These are phyloP conservation scores for Zootermopsis nevadensis DNA, from an alignment of 2,888 invertebrate genomes.

Conservation along the genomic window DNA sequence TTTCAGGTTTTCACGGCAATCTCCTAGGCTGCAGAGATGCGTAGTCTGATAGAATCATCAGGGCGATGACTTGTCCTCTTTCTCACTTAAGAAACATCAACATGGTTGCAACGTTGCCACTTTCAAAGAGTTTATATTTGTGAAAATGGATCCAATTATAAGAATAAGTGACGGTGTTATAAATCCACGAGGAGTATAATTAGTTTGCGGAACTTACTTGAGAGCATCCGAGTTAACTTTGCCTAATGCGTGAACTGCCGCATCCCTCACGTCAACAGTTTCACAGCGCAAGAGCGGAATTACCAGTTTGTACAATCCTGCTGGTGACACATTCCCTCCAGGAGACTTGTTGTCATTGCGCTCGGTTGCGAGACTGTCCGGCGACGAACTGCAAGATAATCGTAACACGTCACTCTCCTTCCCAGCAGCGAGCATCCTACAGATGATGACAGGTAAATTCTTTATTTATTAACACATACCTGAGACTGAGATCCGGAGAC, in stretches of 20 bases:
- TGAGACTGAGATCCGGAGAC: slow-evolving; percentile 90
- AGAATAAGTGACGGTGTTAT: neutral
- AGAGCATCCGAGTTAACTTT: slow-evolving; percentile 95
- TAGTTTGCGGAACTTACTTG: slow-evolving; percentile 73
- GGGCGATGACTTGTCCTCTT: no score
- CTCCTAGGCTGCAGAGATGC: no score
- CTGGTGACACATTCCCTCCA: slow-evolving; percentile 78
- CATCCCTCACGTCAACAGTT: slow-evolving; percentile 92
- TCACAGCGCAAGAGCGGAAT: slow-evolving; percentile 94
- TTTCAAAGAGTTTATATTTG: no score
- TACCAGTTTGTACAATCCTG: slow-evolving; percentile 90
- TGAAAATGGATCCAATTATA: no score
- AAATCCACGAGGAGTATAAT: slow-evolving; percentile 34
- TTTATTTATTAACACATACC: slow-evolving; percentile 68
- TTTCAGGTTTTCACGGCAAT: no score
- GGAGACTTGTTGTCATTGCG: slow-evolving; percentile 79
- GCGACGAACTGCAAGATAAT: slow-evolving; percentile 79
- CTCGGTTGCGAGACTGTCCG: slow-evolving; percentile 88
- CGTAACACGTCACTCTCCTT: no score
- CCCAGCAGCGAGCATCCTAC: no score
- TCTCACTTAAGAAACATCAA: no score
- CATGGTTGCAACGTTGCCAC: no score
- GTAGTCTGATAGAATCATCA: no score
- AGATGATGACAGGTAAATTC: neutral
- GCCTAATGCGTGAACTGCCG: slow-evolving; percentile 93